These are phyloP conservation scores for Elysia crispata DNA, from an alignment of 2,888 invertebrate species.

Conservation along the genomic window DNA sequence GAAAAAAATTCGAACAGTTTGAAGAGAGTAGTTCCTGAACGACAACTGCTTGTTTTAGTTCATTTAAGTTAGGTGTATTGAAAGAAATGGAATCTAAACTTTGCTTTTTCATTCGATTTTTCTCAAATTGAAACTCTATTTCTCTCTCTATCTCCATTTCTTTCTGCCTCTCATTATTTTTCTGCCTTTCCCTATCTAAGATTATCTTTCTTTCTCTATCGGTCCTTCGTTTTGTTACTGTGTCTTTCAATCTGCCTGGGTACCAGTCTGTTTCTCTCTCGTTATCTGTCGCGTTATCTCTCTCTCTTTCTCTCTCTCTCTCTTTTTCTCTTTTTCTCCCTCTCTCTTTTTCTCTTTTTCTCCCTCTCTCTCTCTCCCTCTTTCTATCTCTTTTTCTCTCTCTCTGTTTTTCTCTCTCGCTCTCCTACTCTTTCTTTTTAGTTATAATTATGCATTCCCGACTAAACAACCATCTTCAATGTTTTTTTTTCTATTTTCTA, in stretches of 20 bases:
- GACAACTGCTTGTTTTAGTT: too few species aligned
- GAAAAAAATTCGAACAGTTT: too few species aligned
- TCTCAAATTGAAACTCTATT: neutral
- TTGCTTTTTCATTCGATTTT: neutral
- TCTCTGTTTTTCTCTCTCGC: constrained; percentile 17
- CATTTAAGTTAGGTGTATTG: too few species aligned
- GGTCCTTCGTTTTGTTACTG: constrained; percentile 4
- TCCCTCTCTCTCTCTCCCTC: constrained; percentile 16
- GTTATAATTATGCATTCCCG: too few species aligned
- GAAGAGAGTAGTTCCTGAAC: too few species aligned
- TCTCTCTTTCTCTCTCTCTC: constrained; percentile 5
- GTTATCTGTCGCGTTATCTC: neutral
- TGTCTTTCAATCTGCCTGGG: too few species aligned
- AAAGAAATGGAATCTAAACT: too few species aligned
- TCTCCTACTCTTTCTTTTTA: too few species aligned
- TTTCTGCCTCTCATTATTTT: neutral
- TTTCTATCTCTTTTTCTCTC: constrained; percentile 13
- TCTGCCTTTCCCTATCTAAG: neutral
- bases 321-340: neutral
- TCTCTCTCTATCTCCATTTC: neutral
- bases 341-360: constrained; percentile 14
- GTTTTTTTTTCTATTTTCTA: too few species aligned
- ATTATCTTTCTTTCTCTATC: neutral
- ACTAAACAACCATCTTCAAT: too few species aligned
- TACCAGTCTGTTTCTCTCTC: constrained; percentile 10